Conservation (phyloP, 2,888 invertebrate species). For the Aporophyla nigra region DNA sequence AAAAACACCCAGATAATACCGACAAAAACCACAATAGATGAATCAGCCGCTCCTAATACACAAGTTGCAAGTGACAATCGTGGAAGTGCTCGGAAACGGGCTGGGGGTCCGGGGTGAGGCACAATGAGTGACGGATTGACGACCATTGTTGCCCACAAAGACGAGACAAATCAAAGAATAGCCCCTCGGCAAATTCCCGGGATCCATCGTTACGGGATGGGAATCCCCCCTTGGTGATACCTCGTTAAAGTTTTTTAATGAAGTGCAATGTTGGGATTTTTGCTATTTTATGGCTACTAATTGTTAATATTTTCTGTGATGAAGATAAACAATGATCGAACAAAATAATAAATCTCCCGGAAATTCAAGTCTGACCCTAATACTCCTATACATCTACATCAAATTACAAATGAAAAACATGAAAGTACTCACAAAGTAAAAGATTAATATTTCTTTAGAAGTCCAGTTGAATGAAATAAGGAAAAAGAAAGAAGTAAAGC, state of each 20-base stretch:
- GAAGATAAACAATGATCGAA: not conserved
- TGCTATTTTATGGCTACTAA: slow-evolving; percentile 6
- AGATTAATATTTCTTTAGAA: slow-evolving; percentile 4
- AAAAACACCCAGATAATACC: slow-evolving; percentile 40
- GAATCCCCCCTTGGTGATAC: slow-evolving; percentile 68
- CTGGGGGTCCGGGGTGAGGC: slow-evolving; percentile 55
- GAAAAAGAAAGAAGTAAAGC: slow-evolving; percentile 12
- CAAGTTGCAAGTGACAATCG: slow-evolving; percentile 70
- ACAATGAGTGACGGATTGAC: slow-evolving; percentile 81
- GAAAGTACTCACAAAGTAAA: not conserved
- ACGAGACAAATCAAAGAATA: slow-evolving; percentile 79
- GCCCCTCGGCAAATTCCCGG: slow-evolving; percentile 63
- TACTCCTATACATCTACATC: not conserved
- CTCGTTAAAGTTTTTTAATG: slow-evolving; percentile 68
- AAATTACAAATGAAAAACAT: not conserved
- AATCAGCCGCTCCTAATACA: slow-evolving; percentile 62
- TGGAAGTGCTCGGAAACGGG: slow-evolving; percentile 69
- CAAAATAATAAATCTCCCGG: not conserved
- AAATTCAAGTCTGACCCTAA: not conserved
- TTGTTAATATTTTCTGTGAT: slow-evolving; percentile 19
- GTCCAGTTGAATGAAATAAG: slow-evolving; percentile 6
- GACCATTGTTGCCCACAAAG: slow-evolving; percentile 76
- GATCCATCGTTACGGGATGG: slow-evolving; percentile 45
- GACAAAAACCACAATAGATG: slow-evolving; percentile 65
- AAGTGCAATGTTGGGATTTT: slow-evolving; percentile 60